Conservation (phyloP, 2,113 vertebrate species). For the Petrocephalus zakoni region DNA sequence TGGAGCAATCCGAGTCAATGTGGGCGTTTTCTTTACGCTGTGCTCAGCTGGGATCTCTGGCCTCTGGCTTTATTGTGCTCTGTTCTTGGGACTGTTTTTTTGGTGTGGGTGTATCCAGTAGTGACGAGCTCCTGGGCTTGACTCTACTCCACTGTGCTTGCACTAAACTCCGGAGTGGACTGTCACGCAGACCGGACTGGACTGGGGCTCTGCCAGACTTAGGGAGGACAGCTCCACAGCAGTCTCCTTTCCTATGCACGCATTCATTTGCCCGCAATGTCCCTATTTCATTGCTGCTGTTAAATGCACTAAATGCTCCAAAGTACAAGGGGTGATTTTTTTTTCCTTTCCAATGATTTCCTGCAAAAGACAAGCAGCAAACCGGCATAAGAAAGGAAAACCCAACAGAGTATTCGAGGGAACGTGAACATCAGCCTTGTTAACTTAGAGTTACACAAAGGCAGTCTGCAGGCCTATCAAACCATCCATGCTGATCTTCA, state of each 20-base stretch:
- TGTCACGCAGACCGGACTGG: not conserved
- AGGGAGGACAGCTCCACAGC: not conserved
- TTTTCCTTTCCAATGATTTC: not conserved
- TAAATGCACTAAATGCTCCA: not conserved
- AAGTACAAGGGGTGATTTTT: not conserved
- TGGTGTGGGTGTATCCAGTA: slow-evolving; percentile 63
- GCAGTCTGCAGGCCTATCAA: not conserved
- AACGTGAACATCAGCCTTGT: not conserved
- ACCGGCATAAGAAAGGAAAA: not conserved
- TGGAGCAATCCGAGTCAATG: not conserved
- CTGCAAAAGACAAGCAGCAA: not conserved
- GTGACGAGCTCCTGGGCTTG: slow-evolving; percentile 57
- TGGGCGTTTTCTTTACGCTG: slow-evolving; percentile 36
- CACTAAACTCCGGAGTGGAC: slow-evolving; percentile 57
- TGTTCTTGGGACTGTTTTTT: slow-evolving; percentile 46
- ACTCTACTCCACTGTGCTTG: slow-evolving; percentile 24
- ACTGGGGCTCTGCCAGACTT: not conserved
- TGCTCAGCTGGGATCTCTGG: slow-evolving; percentile 59
- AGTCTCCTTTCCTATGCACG: not conserved
- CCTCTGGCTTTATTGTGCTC: slow-evolving; percentile 62
- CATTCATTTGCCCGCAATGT: not conserved
- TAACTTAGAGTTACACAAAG: not conserved
- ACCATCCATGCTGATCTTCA: not conserved
- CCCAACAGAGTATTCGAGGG: not conserved
- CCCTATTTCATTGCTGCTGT: not conserved